Percentiles rank a stretch among this genome's conserved stretches.
Evolutionary conservation across 2,888 invertebrate genomes (phyloP).

Genomic region (Rosalia funebris): DNA sequence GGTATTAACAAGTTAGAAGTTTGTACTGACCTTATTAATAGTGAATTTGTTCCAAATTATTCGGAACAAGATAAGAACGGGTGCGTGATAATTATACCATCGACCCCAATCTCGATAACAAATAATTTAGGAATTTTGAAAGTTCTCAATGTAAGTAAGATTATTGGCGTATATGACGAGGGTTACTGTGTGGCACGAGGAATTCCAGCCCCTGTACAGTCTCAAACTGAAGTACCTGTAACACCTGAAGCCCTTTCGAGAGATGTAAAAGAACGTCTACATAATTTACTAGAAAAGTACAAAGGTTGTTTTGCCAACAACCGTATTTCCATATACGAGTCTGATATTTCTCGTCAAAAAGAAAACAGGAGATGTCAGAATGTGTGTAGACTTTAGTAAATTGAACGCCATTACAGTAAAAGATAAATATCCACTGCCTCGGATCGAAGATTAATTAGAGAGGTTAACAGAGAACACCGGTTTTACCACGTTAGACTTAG

Average conservation of each 20-base stretch:
- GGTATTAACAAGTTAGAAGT: neutral
- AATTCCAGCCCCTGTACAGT: neutral
- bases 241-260: neutral
- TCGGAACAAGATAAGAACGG: neutral
- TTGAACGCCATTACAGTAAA: neutral
- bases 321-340: neutral
- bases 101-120: neutral
- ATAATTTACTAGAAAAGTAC: neutral
- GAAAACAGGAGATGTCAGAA: neutral
- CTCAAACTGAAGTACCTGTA: neutral
- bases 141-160: neutral
- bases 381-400: too few species aligned
- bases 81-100: neutral
- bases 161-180: neutral
- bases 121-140: neutral
- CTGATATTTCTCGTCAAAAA: neutral
- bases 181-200: neutral
- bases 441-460: neutral
- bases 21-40: neutral
- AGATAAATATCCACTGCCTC: neutral
- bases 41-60: neutral
- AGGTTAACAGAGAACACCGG: neutral
- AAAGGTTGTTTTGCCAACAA: neutral
- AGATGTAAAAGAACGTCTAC: neutral
- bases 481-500: neutral